Evolutionary conservation across 2,797 vertebrate species (phyloP).

Genomic region (Cossypha heuglini): DNA sequence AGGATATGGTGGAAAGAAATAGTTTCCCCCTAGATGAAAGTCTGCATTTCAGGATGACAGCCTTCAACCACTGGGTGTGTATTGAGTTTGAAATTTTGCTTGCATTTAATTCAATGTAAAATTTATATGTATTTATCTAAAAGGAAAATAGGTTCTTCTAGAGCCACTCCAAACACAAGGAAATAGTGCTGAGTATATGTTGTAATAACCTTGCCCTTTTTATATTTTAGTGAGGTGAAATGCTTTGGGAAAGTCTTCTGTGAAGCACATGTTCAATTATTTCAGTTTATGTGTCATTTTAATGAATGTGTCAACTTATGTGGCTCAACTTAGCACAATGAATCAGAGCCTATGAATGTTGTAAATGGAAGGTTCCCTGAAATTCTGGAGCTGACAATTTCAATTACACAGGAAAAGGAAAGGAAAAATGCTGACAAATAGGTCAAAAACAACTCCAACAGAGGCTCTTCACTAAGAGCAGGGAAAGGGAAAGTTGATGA

Average conservation of each 20-base stretch:
- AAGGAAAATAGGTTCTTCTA: background rate
- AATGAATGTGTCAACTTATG: constrained; percentile 20
- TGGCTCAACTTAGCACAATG: background rate
- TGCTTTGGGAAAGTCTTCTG: constrained; percentile 15
- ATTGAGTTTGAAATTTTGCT: background rate
- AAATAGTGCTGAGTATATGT: background rate
- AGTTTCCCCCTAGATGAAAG: background rate
- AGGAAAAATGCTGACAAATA: constrained; percentile 10
- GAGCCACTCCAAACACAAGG: background rate
- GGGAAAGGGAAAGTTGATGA: background rate
- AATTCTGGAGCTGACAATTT: constrained; percentile 28
- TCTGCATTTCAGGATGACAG: background rate
- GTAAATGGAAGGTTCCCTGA: constrained; percentile 19
- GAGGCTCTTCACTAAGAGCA: background rate
- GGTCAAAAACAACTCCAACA: background rate
- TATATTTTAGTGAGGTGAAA: background rate
- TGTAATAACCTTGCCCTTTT: background rate
- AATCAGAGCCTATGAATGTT: background rate
- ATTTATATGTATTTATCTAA: background rate
- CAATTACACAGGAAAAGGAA: constrained; percentile 1
- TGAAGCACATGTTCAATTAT: background rate
- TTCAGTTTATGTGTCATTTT: constrained; percentile 12
- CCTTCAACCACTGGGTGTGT: background rate
- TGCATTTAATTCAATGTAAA: background rate
- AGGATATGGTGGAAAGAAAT: background rate